These are phyloP conservation scores for Apis laboriosa DNA, from an alignment of 1,140 invertebrate species.

Conservation along the genomic window DNA sequence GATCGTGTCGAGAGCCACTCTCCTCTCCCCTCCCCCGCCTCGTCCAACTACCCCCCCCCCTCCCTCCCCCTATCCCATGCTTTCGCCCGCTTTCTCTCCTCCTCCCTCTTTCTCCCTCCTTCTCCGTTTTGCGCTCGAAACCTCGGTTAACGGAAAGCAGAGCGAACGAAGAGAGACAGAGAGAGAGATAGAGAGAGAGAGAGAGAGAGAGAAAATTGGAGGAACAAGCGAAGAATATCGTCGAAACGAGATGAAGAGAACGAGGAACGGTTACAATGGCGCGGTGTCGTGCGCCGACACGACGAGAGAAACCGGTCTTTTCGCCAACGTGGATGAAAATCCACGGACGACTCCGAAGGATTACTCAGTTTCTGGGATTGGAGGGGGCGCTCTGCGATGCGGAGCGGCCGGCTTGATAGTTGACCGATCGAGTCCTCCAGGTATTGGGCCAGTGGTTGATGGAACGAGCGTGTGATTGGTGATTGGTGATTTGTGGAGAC, in stretches of 20 bases:
- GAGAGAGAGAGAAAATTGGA: background rate
- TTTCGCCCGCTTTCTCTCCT: background rate
- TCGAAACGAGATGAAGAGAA: slow-evolving; percentile 36
- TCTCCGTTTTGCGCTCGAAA: slow-evolving; percentile 5
- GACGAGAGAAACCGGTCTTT: slow-evolving; percentile 34
- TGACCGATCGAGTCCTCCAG: background rate
- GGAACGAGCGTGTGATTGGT: background rate
- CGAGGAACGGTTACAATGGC: slow-evolving; percentile 40
- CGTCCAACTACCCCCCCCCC: slow-evolving; percentile 6
- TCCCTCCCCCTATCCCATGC: background rate
- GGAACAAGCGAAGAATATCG: slow-evolving; percentile 15
- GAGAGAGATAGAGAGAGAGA: background rate
- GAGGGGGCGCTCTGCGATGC: background rate
- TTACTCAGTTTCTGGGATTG: slow-evolving; percentile 6
- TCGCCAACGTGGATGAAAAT: slow-evolving; percentile 27
- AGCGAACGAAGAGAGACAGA: slow-evolving; percentile 28
- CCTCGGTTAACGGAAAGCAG: slow-evolving; percentile 34
- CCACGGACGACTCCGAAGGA: slow-evolving; percentile 22
- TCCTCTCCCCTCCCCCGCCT: slow-evolving; percentile 30
- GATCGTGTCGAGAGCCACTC: slow-evolving; percentile 68
- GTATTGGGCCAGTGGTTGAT: background rate
- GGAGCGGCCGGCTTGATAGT: background rate
- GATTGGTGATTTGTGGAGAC: background rate
- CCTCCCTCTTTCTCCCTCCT: background rate
- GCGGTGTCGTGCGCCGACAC: slow-evolving; percentile 32